Evolutionary conservation across 2,888 invertebrate species (phyloP).

Genomic region (Stegana nigrithorax): DNA sequence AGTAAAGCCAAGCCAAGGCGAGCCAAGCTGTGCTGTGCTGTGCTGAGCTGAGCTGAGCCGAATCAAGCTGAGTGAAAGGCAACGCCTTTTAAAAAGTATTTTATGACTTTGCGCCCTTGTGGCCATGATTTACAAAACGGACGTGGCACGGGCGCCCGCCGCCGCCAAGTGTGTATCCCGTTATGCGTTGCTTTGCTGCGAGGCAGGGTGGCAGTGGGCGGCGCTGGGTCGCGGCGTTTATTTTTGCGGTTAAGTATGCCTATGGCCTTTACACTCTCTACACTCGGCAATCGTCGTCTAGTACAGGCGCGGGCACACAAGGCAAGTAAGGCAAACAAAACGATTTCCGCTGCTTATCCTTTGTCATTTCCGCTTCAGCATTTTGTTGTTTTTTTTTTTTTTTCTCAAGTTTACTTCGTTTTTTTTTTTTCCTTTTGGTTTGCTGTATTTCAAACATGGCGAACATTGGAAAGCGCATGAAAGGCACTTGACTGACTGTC

Average conservation of each 20-base stretch:
- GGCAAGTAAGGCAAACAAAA: slow-evolving; percentile 39
- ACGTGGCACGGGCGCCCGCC: background rate
- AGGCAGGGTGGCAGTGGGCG: slow-evolving; percentile 15
- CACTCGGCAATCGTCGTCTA: too few relatives aligned
- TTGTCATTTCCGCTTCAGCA: slow-evolving; percentile 35
- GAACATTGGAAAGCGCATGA: too few relatives aligned
- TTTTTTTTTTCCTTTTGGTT: too few relatives aligned
- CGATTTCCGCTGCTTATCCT: slow-evolving; percentile 37
- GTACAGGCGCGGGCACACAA: too few relatives aligned
- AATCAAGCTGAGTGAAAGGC: slow-evolving; percentile 29
- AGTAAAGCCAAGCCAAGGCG: background rate
- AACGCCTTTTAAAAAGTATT: slow-evolving; percentile 26
- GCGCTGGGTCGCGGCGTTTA: too few relatives aligned
- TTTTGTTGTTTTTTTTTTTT: background rate
- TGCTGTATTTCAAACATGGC: too few relatives aligned
- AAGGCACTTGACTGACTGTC: background rate
- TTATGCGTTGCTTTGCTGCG: background rate
- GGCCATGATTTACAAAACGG: background rate
- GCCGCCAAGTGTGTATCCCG: background rate
- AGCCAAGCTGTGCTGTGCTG: slow-evolving; percentile 21
- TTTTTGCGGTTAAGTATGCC: slow-evolving; percentile 54
- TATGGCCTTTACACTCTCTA: too few relatives aligned
- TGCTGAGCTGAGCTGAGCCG: slow-evolving; percentile 15
- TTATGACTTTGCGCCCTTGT: slow-evolving; percentile 4
- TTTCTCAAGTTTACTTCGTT: too few relatives aligned